Evolutionary conservation across 2,888 invertebrate species (phyloP), one percentile per base, ranked within the genome.

Genomic region (Iphiclides podalirius): DNA sequence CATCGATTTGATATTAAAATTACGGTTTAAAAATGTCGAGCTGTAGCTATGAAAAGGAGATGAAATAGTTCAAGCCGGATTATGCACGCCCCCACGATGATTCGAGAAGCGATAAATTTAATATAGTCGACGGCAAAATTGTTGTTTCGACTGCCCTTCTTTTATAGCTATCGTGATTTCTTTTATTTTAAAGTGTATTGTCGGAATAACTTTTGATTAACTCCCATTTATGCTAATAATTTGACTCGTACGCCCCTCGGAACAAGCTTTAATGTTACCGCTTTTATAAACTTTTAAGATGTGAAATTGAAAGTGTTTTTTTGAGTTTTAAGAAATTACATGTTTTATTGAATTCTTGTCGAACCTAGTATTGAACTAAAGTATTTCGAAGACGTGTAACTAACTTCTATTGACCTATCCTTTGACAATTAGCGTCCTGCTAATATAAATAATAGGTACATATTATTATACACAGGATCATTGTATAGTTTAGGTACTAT

Each of bases 71-170:
- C 68, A 72, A 73, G 70, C 70, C 72, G 67, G 70, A 80, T 80
- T 82, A 85, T 83, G 83, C 78, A 86, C 86, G 87, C 86, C 86
- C 84, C 79, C 77, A 67, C 79, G 79, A 84, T 79, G 82, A 84
- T 79, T 78, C 84, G 73, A 78, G 70, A 59, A 59, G 72, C 77
- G 75, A 86, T 87, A 87, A 87, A 87, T 87, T 79, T 70, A 75
- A 75, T 79, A 71, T 71, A 78, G 72, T 79, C 79, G 87, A 87
- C 87, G 82, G 77, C 83, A 72, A 87, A 86, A 87, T 87, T 87
- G 82, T 83, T 82, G 84, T 80, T 83, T 80, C 81, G 82, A 81
- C 79, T 78, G 76, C 78, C 75, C 76, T 67, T 68, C 73, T 67
- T 68, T 75, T 71, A 70, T 71, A 70, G 71, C 63, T 55, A 59